Percentiles rank a stretch among this genome's conserved stretches.
Conservation (phyloP, 2,113 vertebrate species). For the Furnarius figulus region DNA sequence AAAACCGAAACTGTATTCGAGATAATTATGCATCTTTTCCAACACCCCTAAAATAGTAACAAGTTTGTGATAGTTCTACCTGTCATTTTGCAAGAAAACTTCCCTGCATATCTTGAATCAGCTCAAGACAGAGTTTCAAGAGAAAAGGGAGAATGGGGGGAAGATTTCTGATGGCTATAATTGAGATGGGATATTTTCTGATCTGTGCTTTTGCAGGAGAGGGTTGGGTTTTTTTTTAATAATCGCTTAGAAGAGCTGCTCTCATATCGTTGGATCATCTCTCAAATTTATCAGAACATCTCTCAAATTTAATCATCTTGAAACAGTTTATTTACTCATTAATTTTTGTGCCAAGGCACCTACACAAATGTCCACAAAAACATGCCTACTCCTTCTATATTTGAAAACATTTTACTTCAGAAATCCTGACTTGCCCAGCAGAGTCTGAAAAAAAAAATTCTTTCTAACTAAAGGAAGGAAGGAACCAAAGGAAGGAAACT, state of each 20-base stretch:
- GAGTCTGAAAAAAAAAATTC: not conserved
- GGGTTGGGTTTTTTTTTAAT: not conserved
- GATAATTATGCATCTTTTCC: not conserved
- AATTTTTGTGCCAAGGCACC: not conserved
- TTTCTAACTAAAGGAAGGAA: constrained; percentile 52
- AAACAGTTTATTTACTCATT: not conserved
- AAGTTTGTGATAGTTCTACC: not conserved
- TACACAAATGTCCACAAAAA: not conserved
- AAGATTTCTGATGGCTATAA: not conserved
- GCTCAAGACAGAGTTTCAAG: not conserved
- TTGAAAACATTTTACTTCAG: not conserved
- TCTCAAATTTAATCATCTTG: not conserved
- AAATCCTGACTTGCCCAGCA: not conserved
- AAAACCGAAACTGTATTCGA: not conserved
- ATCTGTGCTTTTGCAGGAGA: not conserved
- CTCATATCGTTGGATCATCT: not conserved
- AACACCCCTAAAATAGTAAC: not conserved
- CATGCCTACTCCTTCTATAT: not conserved
- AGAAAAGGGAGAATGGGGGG: not conserved
- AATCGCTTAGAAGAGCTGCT: not conserved
- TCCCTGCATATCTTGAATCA: not conserved
- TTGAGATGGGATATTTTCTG: not conserved
- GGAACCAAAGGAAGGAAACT: constrained; percentile 58
- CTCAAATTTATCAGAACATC: not conserved
- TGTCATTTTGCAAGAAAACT: not conserved